phyloP scores from a whole-genome alignment of 2,797 vertebrate genomes.

The Rhinogobio ventralis region DNA sequence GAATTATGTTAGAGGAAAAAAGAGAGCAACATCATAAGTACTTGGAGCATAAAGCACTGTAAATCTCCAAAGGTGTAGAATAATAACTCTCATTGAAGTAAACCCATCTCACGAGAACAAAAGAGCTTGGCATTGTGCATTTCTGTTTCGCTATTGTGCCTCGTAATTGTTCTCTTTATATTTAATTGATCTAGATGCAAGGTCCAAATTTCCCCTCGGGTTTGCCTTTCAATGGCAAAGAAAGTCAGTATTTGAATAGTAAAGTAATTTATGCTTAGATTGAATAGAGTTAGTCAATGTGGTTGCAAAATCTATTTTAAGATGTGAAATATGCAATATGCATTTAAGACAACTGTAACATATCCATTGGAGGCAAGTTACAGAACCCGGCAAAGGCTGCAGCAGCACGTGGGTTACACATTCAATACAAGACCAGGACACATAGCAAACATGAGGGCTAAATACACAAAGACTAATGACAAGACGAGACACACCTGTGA shows the following conservation, averaged over 20 bases:
- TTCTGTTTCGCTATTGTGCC: not conserved
- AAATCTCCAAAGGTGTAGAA: constrained; percentile 21
- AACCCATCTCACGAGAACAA: constrained; percentile 18
- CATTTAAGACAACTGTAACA: not conserved
- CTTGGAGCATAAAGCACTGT: not conserved
- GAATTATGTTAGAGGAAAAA: not conserved
- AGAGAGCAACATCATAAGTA: not conserved
- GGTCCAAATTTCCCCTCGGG: constrained; percentile 11
- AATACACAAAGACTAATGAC: no score
- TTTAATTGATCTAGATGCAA: constrained; percentile 10
- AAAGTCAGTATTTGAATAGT: constrained; percentile 3
- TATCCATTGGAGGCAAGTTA: no score
- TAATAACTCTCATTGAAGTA: constrained; percentile 26
- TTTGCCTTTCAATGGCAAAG: not conserved
- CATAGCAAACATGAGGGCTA: no score
- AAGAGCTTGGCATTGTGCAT: not conserved
- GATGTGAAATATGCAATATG: not conserved
- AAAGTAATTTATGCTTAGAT: not conserved
- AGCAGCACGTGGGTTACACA: no score
- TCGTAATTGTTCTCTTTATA: constrained; percentile 20
- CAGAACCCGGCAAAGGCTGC: no score
- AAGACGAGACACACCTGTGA: no score
- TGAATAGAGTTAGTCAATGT: not conserved
- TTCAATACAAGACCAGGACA: no score
- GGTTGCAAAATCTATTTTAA: constrained; percentile 1